Evolutionary conservation across 2,113 vertebrate genomes (phyloP), one percentile per base, ranked within the genome.

Genomic region (Podarcis muralis): DNA sequence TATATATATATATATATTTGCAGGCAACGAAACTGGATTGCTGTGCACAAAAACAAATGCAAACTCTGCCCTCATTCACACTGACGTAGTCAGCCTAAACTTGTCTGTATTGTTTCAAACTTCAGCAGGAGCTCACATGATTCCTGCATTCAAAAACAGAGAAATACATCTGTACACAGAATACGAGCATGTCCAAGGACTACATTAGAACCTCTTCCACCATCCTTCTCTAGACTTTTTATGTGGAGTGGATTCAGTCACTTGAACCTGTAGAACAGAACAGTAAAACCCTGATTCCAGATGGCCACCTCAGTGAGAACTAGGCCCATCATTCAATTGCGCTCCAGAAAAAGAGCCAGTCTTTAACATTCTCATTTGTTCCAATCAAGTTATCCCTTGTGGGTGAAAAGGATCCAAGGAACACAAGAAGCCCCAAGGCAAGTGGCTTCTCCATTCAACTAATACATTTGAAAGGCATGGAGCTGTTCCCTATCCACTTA

Each of bases 1-100:
- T 6, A 48, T 40, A 90, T 86, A 22, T 57, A 89, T 86, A 22
- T 57, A 80, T 13, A 53, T n/a, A 40, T 74, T n/a, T 89, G 37
- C 1, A 2, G 43, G 2, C 15, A 68, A 57, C 12, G 30, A 72
- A 57, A 65, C 27, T 53, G 87, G 86, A 3, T 76, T 92, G 90
- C 9, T 30, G 68, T 3, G 4, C 37, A 87, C 27, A 72, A 92
- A 86, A 74, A 0, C 0, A 15, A 68, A 69, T 20, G 13, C 79
- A 66, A 59, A 87, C 13, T 74, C 72, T 18, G 35, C 84, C 62
- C 65, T 27, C 4, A 9, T 35, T 35, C 20, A 30, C 23, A 43
- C 75, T 43, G 37, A 79, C 9, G 15, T 30, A 3, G 6, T n/a
- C 27, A 18, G 59, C 9, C 79, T 81, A 20, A 8, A 20, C 30